phyloP scores from a whole-genome alignment of 2,113 vertebrate species.

The Phylloscopus trochiloides region DNA sequence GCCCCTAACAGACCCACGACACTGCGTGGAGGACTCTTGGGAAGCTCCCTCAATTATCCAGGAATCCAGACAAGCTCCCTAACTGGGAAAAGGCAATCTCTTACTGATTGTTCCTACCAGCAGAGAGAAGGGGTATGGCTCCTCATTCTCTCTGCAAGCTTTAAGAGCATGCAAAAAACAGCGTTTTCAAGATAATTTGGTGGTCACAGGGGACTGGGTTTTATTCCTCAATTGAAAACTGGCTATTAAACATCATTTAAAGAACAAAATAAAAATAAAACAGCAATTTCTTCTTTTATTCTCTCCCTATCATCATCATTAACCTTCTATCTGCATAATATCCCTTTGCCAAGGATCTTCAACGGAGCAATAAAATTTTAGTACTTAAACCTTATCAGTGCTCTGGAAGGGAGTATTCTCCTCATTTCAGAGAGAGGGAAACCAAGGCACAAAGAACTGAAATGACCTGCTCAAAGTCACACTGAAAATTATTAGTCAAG shows the following conservation, averaged over 20 bases:
- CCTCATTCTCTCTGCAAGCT: neutral
- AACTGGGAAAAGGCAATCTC: neutral
- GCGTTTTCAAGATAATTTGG: neutral
- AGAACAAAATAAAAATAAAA: constrained; percentile 65
- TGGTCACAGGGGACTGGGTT: constrained; percentile 52
- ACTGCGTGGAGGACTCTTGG: neutral
- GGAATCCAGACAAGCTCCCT: neutral
- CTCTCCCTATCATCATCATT: constrained; percentile 49
- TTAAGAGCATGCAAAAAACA: neutral
- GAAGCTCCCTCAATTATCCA: neutral
- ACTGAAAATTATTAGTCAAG: neutral
- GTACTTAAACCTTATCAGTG: constrained; percentile 22
- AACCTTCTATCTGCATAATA: constrained; percentile 57
- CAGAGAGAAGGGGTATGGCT: neutral
- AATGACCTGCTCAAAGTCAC: constrained; percentile 50
- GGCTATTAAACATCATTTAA: constrained; percentile 59
- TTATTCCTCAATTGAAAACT: constrained; percentile 45
- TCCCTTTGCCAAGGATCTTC: constrained; percentile 36
- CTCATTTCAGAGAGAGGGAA: constrained; percentile 7
- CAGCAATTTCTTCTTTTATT: constrained; percentile 54
- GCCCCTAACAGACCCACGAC: neutral
- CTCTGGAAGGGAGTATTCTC: constrained; percentile 7
- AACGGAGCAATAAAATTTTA: constrained; percentile 44
- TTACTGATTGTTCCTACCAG: neutral
- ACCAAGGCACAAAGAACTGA: constrained; percentile 46